phyloP scores from a whole-genome alignment of 2,888 invertebrate genomes.

The Agrochola lota region DNA sequence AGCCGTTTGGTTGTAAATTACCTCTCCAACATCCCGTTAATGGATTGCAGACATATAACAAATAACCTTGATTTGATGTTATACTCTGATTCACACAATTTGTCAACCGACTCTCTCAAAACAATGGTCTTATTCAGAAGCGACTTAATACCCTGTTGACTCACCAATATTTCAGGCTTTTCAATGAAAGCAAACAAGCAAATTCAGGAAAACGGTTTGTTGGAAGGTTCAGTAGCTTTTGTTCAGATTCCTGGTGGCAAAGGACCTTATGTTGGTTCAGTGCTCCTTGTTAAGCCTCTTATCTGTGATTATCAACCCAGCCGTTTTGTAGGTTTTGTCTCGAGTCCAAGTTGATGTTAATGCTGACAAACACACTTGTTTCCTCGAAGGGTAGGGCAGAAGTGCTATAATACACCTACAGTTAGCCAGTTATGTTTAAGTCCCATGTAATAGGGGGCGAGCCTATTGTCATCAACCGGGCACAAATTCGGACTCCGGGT shows the following conservation, averaged over 20 bases:
- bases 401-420: not conserved
- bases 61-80: too few species aligned
- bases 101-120: not conserved
- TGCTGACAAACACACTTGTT: not conserved
- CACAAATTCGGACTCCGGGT: not conserved
- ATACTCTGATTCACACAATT: not conserved
- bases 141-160: conserved; percentile 5
- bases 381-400: not conserved
- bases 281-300: conserved; percentile 34
- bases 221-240: not conserved
- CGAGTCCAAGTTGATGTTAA: not conserved
- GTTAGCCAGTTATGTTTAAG: not conserved
- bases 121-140: not conserved
- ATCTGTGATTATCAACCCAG: not conserved
- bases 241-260: not conserved
- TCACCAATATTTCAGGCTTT: conserved; percentile 13
- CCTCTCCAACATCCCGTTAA: too few species aligned
- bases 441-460: not conserved
- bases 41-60: too few species aligned
- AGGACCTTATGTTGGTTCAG: conserved; percentile 10
- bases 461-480: not conserved
- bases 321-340: not conserved
- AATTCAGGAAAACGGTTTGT: not conserved
- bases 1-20: too few species aligned
- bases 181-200: conserved; percentile 6